phyloP scores from a whole-genome alignment of 1,140 invertebrate genomes.

The Calycopis cecrops region DNA sequence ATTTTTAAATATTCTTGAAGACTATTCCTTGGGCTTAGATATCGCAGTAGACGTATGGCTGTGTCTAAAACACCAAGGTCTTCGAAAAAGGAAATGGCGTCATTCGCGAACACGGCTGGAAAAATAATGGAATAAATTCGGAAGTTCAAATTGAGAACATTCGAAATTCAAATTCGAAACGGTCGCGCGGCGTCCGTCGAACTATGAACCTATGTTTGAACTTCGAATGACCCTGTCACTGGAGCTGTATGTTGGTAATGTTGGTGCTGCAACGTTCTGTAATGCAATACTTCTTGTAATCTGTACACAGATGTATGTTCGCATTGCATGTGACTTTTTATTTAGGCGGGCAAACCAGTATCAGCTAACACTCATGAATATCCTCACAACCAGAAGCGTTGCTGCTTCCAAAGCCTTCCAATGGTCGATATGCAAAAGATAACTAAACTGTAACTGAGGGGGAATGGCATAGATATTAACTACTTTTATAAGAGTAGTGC shows the following conservation, averaged over 20 bases:
- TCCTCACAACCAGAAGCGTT: too few relatives aligned
- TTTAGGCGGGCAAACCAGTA: too few relatives aligned
- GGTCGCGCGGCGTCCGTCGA: constrained; percentile 31
- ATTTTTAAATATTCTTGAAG: too few relatives aligned
- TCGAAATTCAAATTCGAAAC: constrained; percentile 39
- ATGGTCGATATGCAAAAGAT: too few relatives aligned
- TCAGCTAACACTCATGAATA: too few relatives aligned
- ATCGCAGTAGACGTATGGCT: too few relatives aligned
- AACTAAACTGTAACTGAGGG: too few relatives aligned
- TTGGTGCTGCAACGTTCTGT: constrained; percentile 10
- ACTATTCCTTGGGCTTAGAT: too few relatives aligned
- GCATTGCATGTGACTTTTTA: not conserved
- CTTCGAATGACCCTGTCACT: constrained; percentile 31
- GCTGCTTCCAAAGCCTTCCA: too few relatives aligned
- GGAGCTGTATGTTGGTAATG: constrained; percentile 16
- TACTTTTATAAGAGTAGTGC: too few relatives aligned
- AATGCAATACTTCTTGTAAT: constrained; percentile 1
- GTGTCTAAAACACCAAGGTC: too few relatives aligned
- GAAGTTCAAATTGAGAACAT: constrained; percentile 32
- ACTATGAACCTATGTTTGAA: constrained; percentile 39
- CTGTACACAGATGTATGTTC: not conserved
- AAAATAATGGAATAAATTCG: constrained; percentile 27
- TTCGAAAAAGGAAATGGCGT: constrained; percentile 20
- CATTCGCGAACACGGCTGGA: constrained; percentile 19
- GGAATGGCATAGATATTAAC: too few relatives aligned